Percentiles rank a stretch among this genome's conserved stretches.
Evolutionary conservation across 2,113 vertebrate species (phyloP).

Genomic region (Aythya baeri): DNA sequence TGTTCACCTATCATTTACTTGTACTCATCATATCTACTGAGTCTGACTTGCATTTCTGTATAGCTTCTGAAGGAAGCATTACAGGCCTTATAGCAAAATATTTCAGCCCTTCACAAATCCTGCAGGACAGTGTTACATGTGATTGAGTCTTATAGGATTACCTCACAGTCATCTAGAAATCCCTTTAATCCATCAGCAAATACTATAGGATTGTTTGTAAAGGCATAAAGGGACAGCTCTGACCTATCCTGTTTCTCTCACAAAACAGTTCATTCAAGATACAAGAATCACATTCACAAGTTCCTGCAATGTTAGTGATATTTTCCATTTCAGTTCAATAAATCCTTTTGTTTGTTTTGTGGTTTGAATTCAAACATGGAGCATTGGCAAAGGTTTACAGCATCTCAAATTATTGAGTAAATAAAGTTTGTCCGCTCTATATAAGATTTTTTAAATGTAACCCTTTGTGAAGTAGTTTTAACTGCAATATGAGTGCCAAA

Average conservation of each 20-base stretch:
- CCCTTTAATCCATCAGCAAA: constrained; percentile 56
- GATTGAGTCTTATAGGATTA: constrained; percentile 60
- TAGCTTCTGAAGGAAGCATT: background rate
- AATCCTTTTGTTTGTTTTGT: background rate
- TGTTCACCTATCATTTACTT: background rate
- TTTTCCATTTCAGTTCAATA: background rate
- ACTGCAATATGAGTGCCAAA: background rate
- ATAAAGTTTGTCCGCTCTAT: background rate
- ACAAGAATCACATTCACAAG: background rate
- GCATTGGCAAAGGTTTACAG: background rate
- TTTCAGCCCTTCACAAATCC: constrained; percentile 44
- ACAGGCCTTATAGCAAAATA: background rate
- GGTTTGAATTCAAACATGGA: background rate
- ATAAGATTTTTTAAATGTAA: background rate
- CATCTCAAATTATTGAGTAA: accelerated
- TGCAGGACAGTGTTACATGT: constrained; percentile 7
- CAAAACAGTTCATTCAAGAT: background rate
- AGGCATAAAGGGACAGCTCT: background rate
- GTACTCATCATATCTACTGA: background rate
- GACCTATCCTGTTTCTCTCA: background rate
- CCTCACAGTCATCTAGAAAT: constrained; percentile 38
- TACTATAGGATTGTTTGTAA: constrained; percentile 17
- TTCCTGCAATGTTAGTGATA: background rate
- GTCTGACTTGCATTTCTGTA: background rate
- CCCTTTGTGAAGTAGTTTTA: background rate